A percentile compares a stretch with the other conserved stretches of the same genome.
Evolutionary conservation across 2,113 vertebrate genomes (phyloP).

Genomic region (Etheostoma spectabile): DNA sequence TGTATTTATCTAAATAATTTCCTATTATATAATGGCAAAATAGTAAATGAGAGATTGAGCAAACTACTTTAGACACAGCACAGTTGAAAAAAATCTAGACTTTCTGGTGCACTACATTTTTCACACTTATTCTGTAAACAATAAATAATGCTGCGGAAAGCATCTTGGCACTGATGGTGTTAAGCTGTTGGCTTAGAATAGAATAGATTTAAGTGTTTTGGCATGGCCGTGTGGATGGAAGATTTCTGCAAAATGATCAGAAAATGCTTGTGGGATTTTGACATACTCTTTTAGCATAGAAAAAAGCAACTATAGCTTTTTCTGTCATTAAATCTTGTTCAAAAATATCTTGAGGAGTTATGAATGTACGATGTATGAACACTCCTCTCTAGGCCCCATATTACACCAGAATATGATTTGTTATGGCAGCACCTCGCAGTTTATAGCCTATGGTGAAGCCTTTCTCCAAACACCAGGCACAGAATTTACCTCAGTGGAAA

Average conservation of each 20-base stretch:
- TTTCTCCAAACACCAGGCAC: conserved; percentile 40
- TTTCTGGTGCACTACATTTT: conserved; percentile 26
- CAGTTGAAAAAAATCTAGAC: conserved; percentile 32
- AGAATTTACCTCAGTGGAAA: conserved; percentile 55
- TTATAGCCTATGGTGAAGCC: neutral
- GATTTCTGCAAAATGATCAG: conserved; percentile 26
- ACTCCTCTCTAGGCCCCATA: neutral
- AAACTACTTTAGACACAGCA: conserved; percentile 6
- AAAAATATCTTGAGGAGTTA: neutral
- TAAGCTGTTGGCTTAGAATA: conserved; percentile 44
- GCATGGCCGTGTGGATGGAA: conserved; percentile 15
- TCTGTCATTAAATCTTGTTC: neutral
- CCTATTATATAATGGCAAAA: neutral
- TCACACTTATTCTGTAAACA: conserved; percentile 63
- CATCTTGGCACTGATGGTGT: conserved; percentile 52
- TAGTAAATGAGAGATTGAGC: conserved; percentile 9
- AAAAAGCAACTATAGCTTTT: neutral
- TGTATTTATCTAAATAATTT: neutral
- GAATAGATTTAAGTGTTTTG: conserved; percentile 36
- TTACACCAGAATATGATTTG: neutral
- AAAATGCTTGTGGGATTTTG: neutral
- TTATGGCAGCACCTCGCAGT: conserved; percentile 34
- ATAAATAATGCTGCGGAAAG: conserved; percentile 58
- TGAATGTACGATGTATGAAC: neutral
- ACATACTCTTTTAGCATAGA: neutral